These are phyloP conservation scores for Takifugu bimaculatus DNA, from an alignment of 2,113 vertebrate genomes.

Conservation along the genomic window DNA sequence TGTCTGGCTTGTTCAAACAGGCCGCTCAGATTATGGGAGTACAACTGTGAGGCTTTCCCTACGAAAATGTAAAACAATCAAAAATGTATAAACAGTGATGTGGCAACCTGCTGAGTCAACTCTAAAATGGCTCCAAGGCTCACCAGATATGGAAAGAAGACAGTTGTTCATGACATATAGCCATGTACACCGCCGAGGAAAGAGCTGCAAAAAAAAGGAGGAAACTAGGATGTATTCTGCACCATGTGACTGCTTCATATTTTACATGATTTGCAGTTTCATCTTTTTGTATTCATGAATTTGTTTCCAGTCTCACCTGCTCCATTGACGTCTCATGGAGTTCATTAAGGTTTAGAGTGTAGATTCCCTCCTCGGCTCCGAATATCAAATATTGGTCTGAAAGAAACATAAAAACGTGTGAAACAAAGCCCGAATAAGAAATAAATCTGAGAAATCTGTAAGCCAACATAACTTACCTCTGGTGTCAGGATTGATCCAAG, in stretches of 20 bases:
- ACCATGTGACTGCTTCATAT: too few species aligned
- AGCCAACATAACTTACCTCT: constrained; percentile 75
- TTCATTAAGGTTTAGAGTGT: constrained; percentile 97
- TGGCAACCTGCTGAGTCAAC: neutral
- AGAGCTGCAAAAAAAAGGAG: constrained; percentile 75
- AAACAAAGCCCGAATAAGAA: too few species aligned
- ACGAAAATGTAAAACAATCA: constrained; percentile 3
- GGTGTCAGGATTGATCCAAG: constrained; percentile 98
- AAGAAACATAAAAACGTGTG: constrained; percentile 36
- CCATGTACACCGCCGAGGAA: constrained; percentile 95
- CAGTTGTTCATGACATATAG: constrained; percentile 98
- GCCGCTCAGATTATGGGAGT: constrained; percentile 93
- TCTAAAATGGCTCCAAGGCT: constrained; percentile 31
- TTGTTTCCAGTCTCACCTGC: constrained; percentile 75
- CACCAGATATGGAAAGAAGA: constrained; percentile 96
- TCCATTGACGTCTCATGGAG: constrained; percentile 98
- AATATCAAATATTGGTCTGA: constrained; percentile 98
- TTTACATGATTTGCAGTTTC: too few species aligned
- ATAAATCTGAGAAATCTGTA: too few species aligned
- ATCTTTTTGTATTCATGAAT: neutral
- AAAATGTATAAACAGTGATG: neutral
- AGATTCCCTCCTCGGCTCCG: constrained; percentile 97
- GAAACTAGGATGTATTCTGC: neutral
- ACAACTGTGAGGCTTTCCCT: constrained; percentile 98
- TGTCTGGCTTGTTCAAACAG: constrained; percentile 96